Percentiles rank a stretch among this genome's conserved stretches.
Conservation (phyloP, 2,113 vertebrate genomes). For the Silurus asotus region DNA sequence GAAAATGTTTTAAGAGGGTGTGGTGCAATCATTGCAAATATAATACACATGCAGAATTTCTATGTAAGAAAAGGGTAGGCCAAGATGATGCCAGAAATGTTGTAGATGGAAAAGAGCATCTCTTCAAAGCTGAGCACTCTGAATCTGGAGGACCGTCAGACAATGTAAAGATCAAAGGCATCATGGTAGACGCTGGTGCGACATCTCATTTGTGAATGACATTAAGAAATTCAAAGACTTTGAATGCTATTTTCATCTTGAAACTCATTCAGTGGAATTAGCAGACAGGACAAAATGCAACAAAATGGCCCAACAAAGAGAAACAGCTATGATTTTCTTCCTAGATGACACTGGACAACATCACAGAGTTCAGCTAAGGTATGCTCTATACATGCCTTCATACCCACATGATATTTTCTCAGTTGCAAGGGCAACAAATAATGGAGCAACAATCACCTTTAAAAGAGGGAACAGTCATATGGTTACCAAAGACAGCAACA, state of each 20-base stretch:
- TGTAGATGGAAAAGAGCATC: neutral
- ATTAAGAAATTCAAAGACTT: neutral
- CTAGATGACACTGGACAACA: neutral
- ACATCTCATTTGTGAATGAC: neutral
- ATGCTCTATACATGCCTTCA: neutral
- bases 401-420: too few species aligned
- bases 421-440: too few species aligned
- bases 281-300: neutral
- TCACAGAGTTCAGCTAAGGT: neutral
- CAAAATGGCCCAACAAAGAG: neutral
- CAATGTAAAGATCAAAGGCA: too few species aligned
- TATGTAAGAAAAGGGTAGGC: neutral
- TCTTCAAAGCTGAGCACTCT: neutral
- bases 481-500: too few species aligned
- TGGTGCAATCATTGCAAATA: neutral
- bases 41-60: neutral
- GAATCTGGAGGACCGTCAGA: neutral
- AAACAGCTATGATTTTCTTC: neutral
- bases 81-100: neutral
- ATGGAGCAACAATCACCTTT: too few species aligned
- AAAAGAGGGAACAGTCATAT: too few species aligned
- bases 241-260: neutral
- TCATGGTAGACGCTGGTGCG: neutral
- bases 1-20: too few species aligned
- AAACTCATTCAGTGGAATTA: neutral